Evolutionary conservation across 1,140 invertebrate species (phyloP), one percentile per base, ranked within the genome.

Genomic region (Trypoxylus dichotomus): DNA sequence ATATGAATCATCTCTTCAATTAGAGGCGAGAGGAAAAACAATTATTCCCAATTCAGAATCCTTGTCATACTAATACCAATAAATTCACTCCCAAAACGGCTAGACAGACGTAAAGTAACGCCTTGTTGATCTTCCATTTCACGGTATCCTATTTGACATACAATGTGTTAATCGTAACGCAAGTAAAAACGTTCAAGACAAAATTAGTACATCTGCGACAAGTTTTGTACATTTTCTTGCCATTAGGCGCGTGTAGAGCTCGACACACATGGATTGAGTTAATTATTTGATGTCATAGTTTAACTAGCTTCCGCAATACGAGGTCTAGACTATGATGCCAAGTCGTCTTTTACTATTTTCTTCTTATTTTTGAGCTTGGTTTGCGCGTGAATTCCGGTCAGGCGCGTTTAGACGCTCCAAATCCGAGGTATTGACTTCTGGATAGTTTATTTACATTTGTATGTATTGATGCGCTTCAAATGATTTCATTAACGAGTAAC

Each of bases 231-330:
- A 54, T 54, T 19, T 54, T 19, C 10, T 54, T 5, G 19, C 47
- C 47, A 54, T 54, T 54, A 54, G 47, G 7, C 47, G 47, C 47
- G 19, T 54, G 47, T 54, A 54, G 19, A 13, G 47, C 47, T 54
- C 19, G 47, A 54, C 47, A 54, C 47, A 54, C 47, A 54, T 54
- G 47, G 47, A 54, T 54, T 54, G 47, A 54, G 15, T 54, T 54
- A 54, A 54, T 54, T 54, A 54, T 54, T 54, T 54, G 47, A 54
- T 54, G 47, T 54, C 47, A 54, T 54, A 19, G 47, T 54, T 54
- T 54, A 54, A 54, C 47, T 54, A 54, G 47, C 47, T 54, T 54
- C 47, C 47, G 47, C 47, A 19, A 54, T 54, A 54, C 47, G 15
- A n/a, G 19, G 47, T 19, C 47, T 54, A 54, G 47, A 54, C 47